Base-by-base conservation (phyloP, 2,113 vertebrate genomes). In the Alethe diademata region DNA sequence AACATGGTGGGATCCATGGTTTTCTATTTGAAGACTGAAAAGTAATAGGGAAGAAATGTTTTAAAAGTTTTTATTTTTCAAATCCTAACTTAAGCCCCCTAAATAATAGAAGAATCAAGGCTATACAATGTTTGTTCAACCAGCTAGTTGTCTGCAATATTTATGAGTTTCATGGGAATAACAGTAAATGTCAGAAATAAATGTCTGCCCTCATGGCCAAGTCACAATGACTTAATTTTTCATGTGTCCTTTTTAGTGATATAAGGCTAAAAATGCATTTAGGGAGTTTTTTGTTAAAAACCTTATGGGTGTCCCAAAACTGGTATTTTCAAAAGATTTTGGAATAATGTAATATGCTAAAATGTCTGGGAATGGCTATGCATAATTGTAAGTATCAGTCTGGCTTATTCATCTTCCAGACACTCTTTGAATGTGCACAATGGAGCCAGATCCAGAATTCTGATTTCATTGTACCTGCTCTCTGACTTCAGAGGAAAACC, bases 331-430 rank as follows among this genome's bases (percentile, higher is more conserved):
- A 69, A 72, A 90, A 88, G 75, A 50, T 76, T 90, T 48, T 73
- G 45, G 45, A 86, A 91, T 85, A 47, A 79, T 53, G 48, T 28
- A 48, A 69, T 79, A 79, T 60, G 57, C 17, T 90, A 72, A 95
- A 93, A 42, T 86, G 62, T 79, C 62, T 90, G 36, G 57, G 56
- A 78, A 78, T n/a, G 61, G 24, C 38, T 71, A 50, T 50, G 48
- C 26, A 82, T 78, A 33, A 50, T 48, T 93, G 42, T 76, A 70
- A 80, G 35, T 17, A 62, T 82, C 61, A 66, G 53, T 90, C 51
- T 66, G 65, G 33, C 25, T 90, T 88, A 93, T 81, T 92, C 56
- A 92, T 88, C 66, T 85, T 85, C 78, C 74, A 81, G 88, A 84
- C 56, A 48, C 48, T 64, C 25, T 76, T 50, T 74, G 47, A 92